phyloP scores from a whole-genome alignment of 2,113 vertebrate species.

The Cyprinus carpio region DNA sequence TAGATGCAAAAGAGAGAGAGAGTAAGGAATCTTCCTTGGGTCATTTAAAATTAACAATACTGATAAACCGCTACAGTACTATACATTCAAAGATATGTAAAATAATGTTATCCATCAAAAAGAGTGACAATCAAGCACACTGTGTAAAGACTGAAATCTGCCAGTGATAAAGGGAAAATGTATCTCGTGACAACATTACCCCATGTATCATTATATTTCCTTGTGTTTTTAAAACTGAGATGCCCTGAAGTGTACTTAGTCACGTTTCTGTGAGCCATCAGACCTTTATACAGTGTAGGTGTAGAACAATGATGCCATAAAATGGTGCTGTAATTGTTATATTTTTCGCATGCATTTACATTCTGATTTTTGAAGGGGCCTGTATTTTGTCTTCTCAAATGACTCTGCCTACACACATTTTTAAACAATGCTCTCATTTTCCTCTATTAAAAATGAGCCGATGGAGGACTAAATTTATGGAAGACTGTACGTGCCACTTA shows the following conservation, averaged over 20 bases:
- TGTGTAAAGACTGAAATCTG: no score
- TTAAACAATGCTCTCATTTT: neutral
- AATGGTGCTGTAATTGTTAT: conserved; percentile 5
- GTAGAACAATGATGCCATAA: neutral
- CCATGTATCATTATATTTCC: neutral
- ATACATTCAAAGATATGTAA: neutral
- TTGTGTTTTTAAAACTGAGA: neutral
- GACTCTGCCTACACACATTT: neutral
- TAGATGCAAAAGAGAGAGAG: neutral
- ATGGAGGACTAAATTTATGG: neutral
- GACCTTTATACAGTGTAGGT: neutral
- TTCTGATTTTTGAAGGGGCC: neutral
- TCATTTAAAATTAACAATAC: conserved; percentile 23
- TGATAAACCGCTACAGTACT: neutral
- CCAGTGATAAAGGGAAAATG: neutral
- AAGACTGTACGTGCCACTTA: neutral
- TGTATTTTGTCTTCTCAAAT: conserved; percentile 2
- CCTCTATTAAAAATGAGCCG: neutral
- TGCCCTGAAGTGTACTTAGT: neutral
- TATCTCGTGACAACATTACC: neutral
- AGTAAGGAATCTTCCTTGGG: conserved; percentile 10
- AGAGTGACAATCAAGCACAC: conserved; percentile 5
- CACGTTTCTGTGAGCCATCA: neutral
- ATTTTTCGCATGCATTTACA: neutral
- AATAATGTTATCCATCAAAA: neutral